A percentile compares a stretch with the other conserved stretches of the same genome.
Conservation (phyloP, 2,888 invertebrate genomes). For the Napeogenes sylphis region DNA sequence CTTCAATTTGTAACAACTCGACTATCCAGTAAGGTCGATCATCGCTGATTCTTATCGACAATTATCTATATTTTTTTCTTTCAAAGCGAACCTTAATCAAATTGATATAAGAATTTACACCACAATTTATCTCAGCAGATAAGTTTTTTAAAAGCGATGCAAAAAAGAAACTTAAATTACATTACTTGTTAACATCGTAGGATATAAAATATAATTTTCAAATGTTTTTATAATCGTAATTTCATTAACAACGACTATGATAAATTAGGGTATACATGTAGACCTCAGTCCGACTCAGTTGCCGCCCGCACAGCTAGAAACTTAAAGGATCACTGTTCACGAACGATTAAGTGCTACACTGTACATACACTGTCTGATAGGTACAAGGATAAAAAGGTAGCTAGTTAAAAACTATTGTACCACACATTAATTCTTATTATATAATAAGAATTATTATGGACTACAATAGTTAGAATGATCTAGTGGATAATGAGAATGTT, state of each 20-base stretch:
- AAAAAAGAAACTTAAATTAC: no score
- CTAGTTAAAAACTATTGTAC: background rate
- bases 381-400: constrained; percentile 14
- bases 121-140: background rate
- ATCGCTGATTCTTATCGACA: constrained; percentile 61
- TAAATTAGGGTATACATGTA: constrained; percentile 7
- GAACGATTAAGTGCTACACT: constrained; percentile 31
- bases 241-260: constrained; percentile 10
- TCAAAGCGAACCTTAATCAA: constrained; percentile 16
- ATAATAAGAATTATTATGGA: background rate
- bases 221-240: background rate
- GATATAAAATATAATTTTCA: background rate
- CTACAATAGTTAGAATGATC: no score
- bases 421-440: constrained; percentile 1
- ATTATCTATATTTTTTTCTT: constrained; percentile 23
- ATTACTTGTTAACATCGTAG: background rate
- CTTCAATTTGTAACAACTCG: constrained; percentile 68
- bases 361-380: constrained; percentile 9
- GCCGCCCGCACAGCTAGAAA: constrained; percentile 42
- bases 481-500: no score
- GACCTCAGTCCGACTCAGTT: constrained; percentile 17
- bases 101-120: background rate
- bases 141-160: background rate
- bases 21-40: constrained; percentile 68
- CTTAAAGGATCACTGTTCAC: constrained; percentile 38